phyloP scores from a whole-genome alignment of 2,888 invertebrate genomes.

The Phaedon cochleariae region DNA sequence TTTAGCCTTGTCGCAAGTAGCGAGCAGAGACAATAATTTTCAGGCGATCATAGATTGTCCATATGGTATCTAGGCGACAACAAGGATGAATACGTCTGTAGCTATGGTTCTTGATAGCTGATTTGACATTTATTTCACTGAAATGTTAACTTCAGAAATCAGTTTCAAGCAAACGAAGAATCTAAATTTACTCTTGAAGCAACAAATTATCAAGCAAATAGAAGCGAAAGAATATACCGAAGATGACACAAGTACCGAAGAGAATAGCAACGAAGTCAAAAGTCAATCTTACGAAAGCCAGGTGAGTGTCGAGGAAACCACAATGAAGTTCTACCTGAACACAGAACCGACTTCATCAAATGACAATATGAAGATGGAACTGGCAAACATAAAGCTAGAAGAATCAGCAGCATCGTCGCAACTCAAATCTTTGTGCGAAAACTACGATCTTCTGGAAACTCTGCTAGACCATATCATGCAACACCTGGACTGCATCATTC shows the following conservation, averaged over 20 bases:
- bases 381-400: conserved; percentile 47
- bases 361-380: conserved; percentile 45
- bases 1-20: no score
- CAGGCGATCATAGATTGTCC: no score
- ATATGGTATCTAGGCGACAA: no score
- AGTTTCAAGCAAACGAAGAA: conserved; percentile 33
- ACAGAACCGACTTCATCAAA: conserved; percentile 21
- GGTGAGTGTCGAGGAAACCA: conserved; percentile 20
- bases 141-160: conserved; percentile 30
- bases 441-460: conserved; percentile 42
- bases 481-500: conserved; percentile 47
- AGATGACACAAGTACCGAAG: not conserved
- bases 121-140: not conserved
- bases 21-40: no score
- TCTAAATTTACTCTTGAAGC: conserved; percentile 47
- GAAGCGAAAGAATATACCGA: conserved; percentile 19
- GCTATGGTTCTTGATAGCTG: not conserved
- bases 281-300: conserved; percentile 13
- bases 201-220: conserved; percentile 40
- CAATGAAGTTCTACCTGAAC: conserved; percentile 23
- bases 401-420: conserved; percentile 43
- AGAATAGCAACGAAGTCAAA: not conserved
- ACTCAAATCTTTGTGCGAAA: conserved; percentile 41
- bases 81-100: not conserved
- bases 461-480: conserved; percentile 46